A percentile compares a stretch with the other conserved stretches of the same genome.
Conservation (phyloP, 2,797 vertebrate genomes). For the Melanotaenia boesemani region DNA sequence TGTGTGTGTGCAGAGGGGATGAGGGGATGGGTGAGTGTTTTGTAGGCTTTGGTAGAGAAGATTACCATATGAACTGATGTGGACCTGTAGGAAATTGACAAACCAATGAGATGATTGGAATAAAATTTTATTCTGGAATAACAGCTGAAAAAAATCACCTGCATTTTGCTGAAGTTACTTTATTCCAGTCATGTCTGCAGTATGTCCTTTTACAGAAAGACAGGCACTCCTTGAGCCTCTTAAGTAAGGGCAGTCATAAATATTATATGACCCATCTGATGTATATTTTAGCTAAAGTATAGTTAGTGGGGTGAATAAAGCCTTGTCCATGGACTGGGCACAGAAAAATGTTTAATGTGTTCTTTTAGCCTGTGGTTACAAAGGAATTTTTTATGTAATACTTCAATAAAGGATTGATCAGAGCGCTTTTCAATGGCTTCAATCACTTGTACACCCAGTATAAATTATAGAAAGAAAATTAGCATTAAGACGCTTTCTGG, state of each 20-base stretch:
- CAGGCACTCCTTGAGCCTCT: constrained; percentile 45
- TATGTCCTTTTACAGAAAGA: constrained; percentile 61
- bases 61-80: constrained; percentile 19
- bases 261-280: constrained; percentile 60
- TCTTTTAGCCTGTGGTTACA: constrained; percentile 30
- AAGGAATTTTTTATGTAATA: constrained; percentile 26
- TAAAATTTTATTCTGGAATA: constrained; percentile 13
- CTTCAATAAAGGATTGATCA: constrained; percentile 31
- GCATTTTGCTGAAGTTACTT: constrained; percentile 2
- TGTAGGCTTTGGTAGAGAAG: constrained; percentile 15
- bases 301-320: constrained; percentile 40
- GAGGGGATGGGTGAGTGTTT: constrained; percentile 26
- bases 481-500: constrained; percentile 14
- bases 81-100: constrained; percentile 39
- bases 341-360: constrained; percentile 4
- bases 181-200: constrained; percentile 68
- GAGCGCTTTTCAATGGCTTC: constrained; percentile 16
- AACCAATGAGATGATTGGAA: constrained; percentile 65
- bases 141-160: background rate
- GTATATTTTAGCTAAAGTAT: constrained; percentile 56
- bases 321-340: constrained; percentile 22
- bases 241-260: constrained; percentile 50
- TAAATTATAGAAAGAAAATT: constrained; percentile 27
- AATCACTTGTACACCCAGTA: constrained; percentile 23
- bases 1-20: constrained; percentile 28